Evolutionary conservation across 2,113 vertebrate genomes (phyloP).

Genomic region (cattle (Bos taurus)): ARS-UCD2.0 NC_037336.1:13919001-13919500

Average conservation of each 20-base stretch:
- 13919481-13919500: neutral
- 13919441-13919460: neutral
- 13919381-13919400: neutral
- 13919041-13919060: neutral
- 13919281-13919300: neutral
- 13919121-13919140: neutral
- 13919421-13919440: neutral
- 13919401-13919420: rapidly evolving
- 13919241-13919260: neutral
- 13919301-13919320: neutral
- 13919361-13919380: neutral
- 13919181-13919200: neutral
- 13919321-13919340: neutral
- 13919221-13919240: neutral
- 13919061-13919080: neutral
- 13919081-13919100: neutral
- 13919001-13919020: neutral
- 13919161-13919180: neutral
- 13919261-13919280: neutral
- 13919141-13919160: neutral
- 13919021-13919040: neutral
- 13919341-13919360: neutral
- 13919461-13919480: neutral
- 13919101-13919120: neutral
- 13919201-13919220: neutral